phyloP scores from a whole-genome alignment of 2,888 invertebrate species.

The Habrosyne pyritoides region DNA sequence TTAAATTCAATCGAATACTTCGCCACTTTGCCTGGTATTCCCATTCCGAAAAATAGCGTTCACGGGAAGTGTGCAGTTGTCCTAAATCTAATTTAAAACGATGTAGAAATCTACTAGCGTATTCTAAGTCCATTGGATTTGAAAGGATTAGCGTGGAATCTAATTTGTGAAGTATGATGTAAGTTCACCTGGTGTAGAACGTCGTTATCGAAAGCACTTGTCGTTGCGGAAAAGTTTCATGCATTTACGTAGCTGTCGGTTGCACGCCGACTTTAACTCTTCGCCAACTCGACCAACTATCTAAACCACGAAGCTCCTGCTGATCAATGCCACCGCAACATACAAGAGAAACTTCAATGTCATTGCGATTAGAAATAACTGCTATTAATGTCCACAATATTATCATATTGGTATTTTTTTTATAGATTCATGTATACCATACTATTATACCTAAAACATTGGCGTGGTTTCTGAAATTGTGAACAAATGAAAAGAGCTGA shows the following conservation, averaged over 20 bases:
- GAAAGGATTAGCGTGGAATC: slow-evolving; percentile 54
- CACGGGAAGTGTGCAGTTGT: slow-evolving; percentile 57
- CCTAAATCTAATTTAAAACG: slow-evolving; percentile 69
- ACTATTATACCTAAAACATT: too few relatives aligned
- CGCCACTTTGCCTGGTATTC: slow-evolving; percentile 59
- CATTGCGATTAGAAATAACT: neutral
- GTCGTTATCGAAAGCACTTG: slow-evolving; percentile 51
- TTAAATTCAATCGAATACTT: slow-evolving; percentile 66
- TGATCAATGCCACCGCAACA: slow-evolving; percentile 18
- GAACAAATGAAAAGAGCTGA: slow-evolving; percentile 40
- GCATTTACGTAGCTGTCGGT: slow-evolving; percentile 38
- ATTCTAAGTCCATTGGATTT: slow-evolving; percentile 37
- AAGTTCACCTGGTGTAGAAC: slow-evolving; percentile 44
- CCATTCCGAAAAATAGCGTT: slow-evolving; percentile 58
- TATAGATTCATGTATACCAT: too few relatives aligned
- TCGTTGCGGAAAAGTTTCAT: slow-evolving; percentile 44
- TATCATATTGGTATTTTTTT: neutral
- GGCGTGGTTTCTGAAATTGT: slow-evolving; percentile 23
- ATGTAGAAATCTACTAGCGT: slow-evolving; percentile 38
- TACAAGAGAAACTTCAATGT: neutral
- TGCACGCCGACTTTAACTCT: slow-evolving; percentile 27
- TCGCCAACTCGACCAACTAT: slow-evolving; percentile 39
- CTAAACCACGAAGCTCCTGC: slow-evolving; percentile 41
- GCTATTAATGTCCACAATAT: neutral
- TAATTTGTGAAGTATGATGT: slow-evolving; percentile 59